These are phyloP conservation scores for Melanaphis sacchari DNA, from an alignment of 1,140 invertebrate genomes.

Conservation along the genomic window DNA sequence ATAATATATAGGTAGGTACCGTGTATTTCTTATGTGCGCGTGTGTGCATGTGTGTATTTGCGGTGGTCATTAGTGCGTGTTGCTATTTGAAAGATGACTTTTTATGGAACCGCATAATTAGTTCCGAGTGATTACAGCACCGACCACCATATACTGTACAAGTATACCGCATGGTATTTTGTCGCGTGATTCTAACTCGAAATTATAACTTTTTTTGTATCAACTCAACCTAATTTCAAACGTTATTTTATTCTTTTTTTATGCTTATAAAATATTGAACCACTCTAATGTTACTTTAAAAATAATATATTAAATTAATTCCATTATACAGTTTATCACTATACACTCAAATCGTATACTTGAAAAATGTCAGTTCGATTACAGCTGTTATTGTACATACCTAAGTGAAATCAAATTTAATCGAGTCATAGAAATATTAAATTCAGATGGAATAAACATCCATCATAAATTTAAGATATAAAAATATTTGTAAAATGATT, in stretches of 20 bases:
- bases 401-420: too few relatives aligned
- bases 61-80: conserved; percentile 18
- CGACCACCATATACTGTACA: neutral
- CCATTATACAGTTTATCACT: too few relatives aligned
- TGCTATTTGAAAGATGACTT: neutral
- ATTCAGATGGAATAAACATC: neutral
- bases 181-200: neutral
- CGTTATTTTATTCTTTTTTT: too few relatives aligned
- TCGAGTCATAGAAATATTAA: neutral
- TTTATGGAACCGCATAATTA: conserved; percentile 17
- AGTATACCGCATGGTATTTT: neutral
- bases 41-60: neutral
- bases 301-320: too few relatives aligned
- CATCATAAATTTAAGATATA: too few relatives aligned
- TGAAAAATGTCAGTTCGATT: too few relatives aligned
- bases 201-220: neutral
- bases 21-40: neutral
- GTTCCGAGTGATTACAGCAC: neutral
- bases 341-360: too few relatives aligned
- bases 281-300: neutral
- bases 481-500: too few relatives aligned
- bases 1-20: neutral
- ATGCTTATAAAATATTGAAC: neutral
- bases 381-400: too few relatives aligned
- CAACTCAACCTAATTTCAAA: neutral